phyloP scores from a whole-genome alignment of 2,113 vertebrate species.

The Cebidichthys violaceus region DNA sequence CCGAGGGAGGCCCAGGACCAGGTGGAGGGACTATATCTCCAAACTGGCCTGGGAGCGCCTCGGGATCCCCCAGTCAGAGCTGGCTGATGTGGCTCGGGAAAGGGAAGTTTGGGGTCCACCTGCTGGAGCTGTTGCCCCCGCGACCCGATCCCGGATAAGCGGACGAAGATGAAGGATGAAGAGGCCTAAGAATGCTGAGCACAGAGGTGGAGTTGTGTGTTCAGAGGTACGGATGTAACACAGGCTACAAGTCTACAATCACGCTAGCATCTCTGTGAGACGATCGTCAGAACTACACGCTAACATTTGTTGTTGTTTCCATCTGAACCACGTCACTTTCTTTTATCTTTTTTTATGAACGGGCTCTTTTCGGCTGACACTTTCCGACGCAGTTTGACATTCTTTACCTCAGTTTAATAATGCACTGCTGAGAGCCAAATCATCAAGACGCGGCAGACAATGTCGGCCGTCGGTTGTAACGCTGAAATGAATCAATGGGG shows the following conservation, averaged over 20 bases:
- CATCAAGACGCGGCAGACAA: neutral
- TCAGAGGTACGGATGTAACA: neutral
- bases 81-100: too few species aligned
- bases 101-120: too few species aligned
- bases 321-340: neutral
- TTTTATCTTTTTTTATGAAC: neutral
- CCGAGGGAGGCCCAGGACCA: too few species aligned
- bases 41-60: too few species aligned
- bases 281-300: neutral
- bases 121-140: too few species aligned
- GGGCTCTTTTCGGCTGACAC: neutral
- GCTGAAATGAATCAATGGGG: neutral
- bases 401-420: neutral
- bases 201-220: neutral
- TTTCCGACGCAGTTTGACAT: constrained; percentile 4
- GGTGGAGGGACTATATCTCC: too few species aligned
- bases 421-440: neutral
- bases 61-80: too few species aligned
- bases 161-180: too few species aligned
- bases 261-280: neutral
- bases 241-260: too few species aligned
- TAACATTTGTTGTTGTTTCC: neutral
- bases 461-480: neutral
- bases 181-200: neutral
- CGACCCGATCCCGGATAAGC: too few species aligned